Conservation (phyloP, 2,888 invertebrate genomes). For the Orchesellides sinensis region DNA sequence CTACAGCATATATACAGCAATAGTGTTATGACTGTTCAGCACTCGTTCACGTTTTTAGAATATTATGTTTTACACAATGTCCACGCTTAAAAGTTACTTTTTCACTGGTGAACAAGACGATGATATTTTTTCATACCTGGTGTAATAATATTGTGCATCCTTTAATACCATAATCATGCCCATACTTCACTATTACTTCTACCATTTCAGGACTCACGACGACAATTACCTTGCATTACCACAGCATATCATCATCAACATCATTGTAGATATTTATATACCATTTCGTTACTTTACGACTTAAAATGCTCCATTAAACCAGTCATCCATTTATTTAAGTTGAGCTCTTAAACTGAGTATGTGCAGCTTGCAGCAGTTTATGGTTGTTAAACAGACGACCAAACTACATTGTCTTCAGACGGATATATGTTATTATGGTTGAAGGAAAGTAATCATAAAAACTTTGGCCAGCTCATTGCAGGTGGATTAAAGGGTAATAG, state of each 20-base stretch:
- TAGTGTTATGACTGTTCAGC: not conserved
- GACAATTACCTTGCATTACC: constrained; percentile 55
- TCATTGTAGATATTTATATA: constrained; percentile 7
- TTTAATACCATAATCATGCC: constrained; percentile 26
- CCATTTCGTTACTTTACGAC: constrained; percentile 43
- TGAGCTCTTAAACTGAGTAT: not conserved
- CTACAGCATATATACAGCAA: constrained; percentile 18
- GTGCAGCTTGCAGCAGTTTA: constrained; percentile 27
- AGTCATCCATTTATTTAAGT: constrained; percentile 52
- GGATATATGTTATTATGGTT: too few species aligned
- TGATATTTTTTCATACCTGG: too few species aligned
- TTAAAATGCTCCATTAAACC: constrained; percentile 58
- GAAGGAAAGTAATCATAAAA: too few species aligned
- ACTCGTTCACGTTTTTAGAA: constrained; percentile 1
- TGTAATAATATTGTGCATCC: too few species aligned
- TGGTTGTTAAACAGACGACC: too few species aligned
- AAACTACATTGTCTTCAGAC: too few species aligned
- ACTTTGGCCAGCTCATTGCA: too few species aligned
- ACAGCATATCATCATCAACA: constrained; percentile 33
- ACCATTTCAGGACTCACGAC: constrained; percentile 64
- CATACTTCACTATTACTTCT: constrained; percentile 48
- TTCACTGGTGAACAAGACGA: too few species aligned
- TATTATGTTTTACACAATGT: not conserved
- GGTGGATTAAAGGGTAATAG: too few species aligned
- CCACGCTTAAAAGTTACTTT: too few species aligned